Base-by-base conservation (phyloP, 2,113 vertebrate genomes). In the Labeo rohita region DNA sequence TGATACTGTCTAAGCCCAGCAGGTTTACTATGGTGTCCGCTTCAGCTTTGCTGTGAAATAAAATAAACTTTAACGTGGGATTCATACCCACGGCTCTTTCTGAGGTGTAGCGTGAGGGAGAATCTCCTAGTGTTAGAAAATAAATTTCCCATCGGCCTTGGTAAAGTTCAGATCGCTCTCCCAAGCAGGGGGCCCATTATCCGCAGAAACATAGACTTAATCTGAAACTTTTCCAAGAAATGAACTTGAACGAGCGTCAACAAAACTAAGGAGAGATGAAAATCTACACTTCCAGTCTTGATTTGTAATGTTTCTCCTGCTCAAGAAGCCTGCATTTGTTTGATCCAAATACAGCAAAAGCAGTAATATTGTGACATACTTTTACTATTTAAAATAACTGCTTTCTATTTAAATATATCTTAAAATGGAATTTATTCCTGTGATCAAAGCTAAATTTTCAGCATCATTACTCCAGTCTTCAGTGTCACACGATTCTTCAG, bases 11-110 rank as follows among this genome's bases (percentile, higher is more conserved):
- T 4, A 56, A 75, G 28, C 73, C 47, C 76, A 23, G n/a, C 56
- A 66, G 49, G 78, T 85, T 80, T 73, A 75, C 12, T 36, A 36
- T 47, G 28, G 18, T 84, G 65, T 87, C 56, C 2, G 28, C 23
- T 59, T 61, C 52, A 50, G 56, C 36, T 85, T 85, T 74, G 66
- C 75, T 11, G 59, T 66, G 80, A 80, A 86, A 84, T 84, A 68
- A 70, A 89, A 89, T 68, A 76, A 79, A 85, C 80, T 65, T 23
- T 13, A 59, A 56, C 43, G 4, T 76, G n/a, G 18, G 65, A 83
- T 68, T 49, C 85, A 70, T 73, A 66, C 85, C 34, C 59, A 3
- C 3, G 50, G 16, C 74, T 80, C 66, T 21, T 52, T 56, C 47
- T 43, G 84, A 47, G 18, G 50, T 74, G 52, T 65, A 49, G 7